These are phyloP conservation scores for Natator depressus DNA, from an alignment of 2,113 vertebrate genomes.

Conservation along the genomic window DNA sequence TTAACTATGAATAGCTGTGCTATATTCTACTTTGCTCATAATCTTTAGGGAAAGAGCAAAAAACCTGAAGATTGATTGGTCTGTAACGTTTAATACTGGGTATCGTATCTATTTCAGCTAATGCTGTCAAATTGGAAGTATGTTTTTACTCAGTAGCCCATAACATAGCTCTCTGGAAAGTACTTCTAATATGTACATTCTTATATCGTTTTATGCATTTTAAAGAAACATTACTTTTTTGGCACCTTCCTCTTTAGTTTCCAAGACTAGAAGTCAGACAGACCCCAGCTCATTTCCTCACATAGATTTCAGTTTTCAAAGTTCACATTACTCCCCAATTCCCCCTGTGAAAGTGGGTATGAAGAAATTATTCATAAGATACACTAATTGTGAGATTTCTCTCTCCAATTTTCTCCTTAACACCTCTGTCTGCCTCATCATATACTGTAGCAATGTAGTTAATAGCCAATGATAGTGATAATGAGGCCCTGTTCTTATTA, in stretches of 20 bases:
- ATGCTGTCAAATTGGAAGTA: slow-evolving; percentile 28
- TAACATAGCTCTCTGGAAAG: slow-evolving; percentile 53
- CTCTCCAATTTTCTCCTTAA: background rate
- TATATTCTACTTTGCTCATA: slow-evolving; percentile 6
- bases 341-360: background rate
- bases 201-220: slow-evolving; percentile 5
- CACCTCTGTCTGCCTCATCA: background rate
- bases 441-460: background rate
- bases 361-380: background rate
- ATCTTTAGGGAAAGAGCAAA: slow-evolving; percentile 45
- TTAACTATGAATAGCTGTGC: background rate
- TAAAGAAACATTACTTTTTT: background rate
- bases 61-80: slow-evolving; percentile 49
- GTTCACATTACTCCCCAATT: background rate
- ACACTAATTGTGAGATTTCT: background rate
- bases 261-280: background rate
- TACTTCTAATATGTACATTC: background rate
- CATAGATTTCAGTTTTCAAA: background rate
- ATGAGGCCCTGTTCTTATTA: background rate
- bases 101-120: slow-evolving; percentile 20
- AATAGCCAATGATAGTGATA: background rate
- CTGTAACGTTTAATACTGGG: slow-evolving; percentile 34
- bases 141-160: slow-evolving; percentile 57
- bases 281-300: background rate
- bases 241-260: slow-evolving; percentile 30